Evolutionary conservation across 2,113 vertebrate species (phyloP).

Genomic region (Xenopus borealis): DNA sequence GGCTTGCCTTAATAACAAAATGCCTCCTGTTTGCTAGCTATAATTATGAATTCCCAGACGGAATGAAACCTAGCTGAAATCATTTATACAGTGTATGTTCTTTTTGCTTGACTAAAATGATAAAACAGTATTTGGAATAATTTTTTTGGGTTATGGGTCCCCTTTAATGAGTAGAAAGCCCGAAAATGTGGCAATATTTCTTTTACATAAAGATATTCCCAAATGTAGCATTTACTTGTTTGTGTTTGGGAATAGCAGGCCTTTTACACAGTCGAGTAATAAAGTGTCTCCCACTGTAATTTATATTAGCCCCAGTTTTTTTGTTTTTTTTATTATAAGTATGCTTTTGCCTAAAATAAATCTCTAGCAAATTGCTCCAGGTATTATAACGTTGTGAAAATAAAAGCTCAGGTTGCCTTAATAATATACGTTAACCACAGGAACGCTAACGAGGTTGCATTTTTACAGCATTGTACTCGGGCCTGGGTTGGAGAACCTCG

Average conservation of each 20-base stretch:
- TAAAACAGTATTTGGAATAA: too few relatives aligned
- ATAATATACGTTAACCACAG: constrained; percentile 37
- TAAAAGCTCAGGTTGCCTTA: constrained; percentile 42
- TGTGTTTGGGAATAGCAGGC: background rate
- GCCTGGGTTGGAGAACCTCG: constrained; percentile 15
- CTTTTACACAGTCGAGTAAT: constrained; percentile 23
- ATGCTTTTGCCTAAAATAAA: constrained; percentile 16
- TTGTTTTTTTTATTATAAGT: constrained; percentile 23
- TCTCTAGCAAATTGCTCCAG: constrained; percentile 32
- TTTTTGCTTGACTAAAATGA: too few relatives aligned
- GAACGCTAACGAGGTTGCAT: constrained; percentile 36
- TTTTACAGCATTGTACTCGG: constrained; percentile 26
- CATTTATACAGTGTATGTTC: too few relatives aligned
- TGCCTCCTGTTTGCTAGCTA: too few relatives aligned
- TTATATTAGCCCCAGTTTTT: constrained; percentile 24
- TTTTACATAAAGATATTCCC: too few relatives aligned
- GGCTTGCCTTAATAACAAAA: too few relatives aligned
- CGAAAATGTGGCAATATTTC: too few relatives aligned
- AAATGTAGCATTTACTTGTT: background rate
- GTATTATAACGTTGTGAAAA: constrained; percentile 44
- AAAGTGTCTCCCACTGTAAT: constrained; percentile 7
- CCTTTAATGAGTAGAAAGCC: too few relatives aligned
- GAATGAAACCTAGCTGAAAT: too few relatives aligned
- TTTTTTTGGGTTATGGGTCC: too few relatives aligned
- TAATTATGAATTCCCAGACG: too few relatives aligned